These are phyloP conservation scores for Ardeotis arabs DNA, from an alignment of 2,113 vertebrate genomes.

Conservation along the genomic window DNA sequence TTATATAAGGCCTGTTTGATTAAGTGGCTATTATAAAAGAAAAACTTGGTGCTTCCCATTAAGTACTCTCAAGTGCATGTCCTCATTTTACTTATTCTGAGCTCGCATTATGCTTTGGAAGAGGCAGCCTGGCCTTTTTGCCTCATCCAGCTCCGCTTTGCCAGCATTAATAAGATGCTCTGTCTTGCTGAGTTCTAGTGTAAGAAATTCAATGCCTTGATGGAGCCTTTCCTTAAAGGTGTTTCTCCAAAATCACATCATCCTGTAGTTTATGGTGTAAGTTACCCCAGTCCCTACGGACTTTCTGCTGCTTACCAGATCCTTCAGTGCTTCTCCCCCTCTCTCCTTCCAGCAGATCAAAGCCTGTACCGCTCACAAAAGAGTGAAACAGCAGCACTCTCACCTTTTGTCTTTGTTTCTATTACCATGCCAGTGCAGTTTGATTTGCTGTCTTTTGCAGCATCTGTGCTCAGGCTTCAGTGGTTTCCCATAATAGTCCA, in stretches of 20 bases:
- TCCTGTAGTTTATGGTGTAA: neutral
- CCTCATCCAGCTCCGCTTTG: neutral
- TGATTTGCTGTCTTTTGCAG: conserved; percentile 17
- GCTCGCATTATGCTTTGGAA: neutral
- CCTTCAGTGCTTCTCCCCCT: neutral
- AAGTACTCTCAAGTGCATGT: neutral
- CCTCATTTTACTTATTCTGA: conserved; percentile 27
- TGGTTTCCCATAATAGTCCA: conserved; percentile 22
- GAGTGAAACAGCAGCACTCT: neutral
- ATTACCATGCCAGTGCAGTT: neutral
- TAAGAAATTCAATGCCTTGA: neutral
- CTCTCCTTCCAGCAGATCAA: neutral
- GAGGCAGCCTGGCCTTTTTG: neutral
- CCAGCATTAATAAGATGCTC: neutral
- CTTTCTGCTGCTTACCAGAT: neutral
- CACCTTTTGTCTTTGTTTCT: conserved; percentile 43
- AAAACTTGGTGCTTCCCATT: conserved; percentile 51
- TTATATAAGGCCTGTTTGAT: conserved; percentile 46
- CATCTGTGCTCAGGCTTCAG: conserved; percentile 53
- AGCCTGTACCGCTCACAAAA: neutral
- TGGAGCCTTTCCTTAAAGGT: neutral
- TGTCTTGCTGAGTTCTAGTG: neutral
- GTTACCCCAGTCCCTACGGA: neutral
- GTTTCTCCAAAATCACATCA: neutral
- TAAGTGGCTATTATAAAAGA: conserved; percentile 43